phyloP scores from a whole-genome alignment of 2,888 invertebrate genomes.

The Drosophila picticornis region DNA sequence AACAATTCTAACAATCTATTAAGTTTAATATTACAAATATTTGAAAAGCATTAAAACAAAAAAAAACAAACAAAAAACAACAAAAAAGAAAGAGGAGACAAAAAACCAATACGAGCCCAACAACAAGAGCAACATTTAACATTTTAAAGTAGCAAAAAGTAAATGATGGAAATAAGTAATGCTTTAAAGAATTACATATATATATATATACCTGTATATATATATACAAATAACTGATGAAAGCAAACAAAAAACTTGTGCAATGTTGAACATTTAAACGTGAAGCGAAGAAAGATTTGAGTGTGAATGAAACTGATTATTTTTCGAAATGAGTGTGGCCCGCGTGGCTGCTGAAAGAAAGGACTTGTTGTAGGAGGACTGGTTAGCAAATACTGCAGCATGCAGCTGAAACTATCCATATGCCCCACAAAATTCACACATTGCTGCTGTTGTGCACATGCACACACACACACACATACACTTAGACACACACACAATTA shows the following conservation, averaged over 20 bases:
- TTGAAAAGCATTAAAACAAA: constrained; percentile 32
- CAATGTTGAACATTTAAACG: constrained; percentile 72
- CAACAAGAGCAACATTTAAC: constrained; percentile 75
- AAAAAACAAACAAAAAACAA: too few relatives aligned
- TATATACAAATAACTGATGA: constrained; percentile 29
- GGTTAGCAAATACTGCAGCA: constrained; percentile 11
- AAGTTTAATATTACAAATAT: constrained; percentile 63
- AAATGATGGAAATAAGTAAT: constrained; percentile 54
- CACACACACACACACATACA: constrained; percentile 2
- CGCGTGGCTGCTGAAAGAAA: constrained; percentile 8
- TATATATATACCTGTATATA: constrained; percentile 51
- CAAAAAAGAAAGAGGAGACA: constrained; percentile 38
- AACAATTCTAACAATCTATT: constrained; percentile 81
- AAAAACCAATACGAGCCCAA: constrained; percentile 53
- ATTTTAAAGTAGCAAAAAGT: constrained; percentile 71
- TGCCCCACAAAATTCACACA: constrained; percentile 30
- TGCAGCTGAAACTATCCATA: constrained; percentile 15
- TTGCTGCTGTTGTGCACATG: constrained; percentile 68
- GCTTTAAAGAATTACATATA: constrained; percentile 65
- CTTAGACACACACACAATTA: constrained; percentile 15
- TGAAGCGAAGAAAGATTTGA: constrained; percentile 42
- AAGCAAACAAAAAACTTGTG: constrained; percentile 67
- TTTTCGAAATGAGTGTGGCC: constrained; percentile 39
- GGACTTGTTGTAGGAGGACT: constrained; percentile 7
- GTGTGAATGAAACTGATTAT: constrained; percentile 26